Percentiles rank a stretch among this genome's conserved stretches.
These are phyloP conservation scores for Bombus affinis DNA, from an alignment of 1,140 invertebrate genomes.

Conservation along the genomic window DNA sequence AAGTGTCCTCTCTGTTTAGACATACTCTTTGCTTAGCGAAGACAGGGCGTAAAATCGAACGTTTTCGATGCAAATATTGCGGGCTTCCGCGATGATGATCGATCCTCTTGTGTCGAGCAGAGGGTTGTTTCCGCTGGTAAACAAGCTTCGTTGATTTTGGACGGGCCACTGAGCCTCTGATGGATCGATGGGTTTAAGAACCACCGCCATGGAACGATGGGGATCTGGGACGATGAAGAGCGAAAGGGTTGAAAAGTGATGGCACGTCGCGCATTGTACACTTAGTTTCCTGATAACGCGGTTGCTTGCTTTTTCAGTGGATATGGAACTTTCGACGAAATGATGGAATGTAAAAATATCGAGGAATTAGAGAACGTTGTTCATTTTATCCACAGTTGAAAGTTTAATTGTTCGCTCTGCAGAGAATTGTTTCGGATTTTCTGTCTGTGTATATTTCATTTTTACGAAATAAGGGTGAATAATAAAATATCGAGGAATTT, in stretches of 20 bases:
- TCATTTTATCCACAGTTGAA: background rate
- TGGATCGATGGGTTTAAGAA: background rate
- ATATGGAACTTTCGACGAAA: background rate
- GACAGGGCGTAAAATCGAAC: slow-evolving; percentile 1
- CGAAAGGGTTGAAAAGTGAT: background rate
- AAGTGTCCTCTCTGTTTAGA: slow-evolving; percentile 42
- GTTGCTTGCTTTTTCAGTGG: background rate
- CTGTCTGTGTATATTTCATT: background rate
- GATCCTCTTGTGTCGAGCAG: background rate
- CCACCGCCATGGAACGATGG: background rate
- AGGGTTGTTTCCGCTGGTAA: background rate
- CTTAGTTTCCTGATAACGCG: background rate
- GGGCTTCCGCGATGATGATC: background rate
- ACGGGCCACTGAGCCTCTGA: background rate
- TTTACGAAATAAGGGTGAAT: background rate
- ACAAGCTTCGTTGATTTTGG: slow-evolving; percentile 1
- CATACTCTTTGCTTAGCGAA: slow-evolving; percentile 5
- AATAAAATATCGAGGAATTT: background rate
- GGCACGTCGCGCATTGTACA: too few species aligned
- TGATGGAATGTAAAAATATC: background rate
- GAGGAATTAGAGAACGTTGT: background rate
- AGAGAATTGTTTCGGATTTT: background rate
- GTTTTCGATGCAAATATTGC: background rate
- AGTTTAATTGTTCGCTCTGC: background rate
- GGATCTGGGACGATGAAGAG: too few species aligned